phyloP scores from a whole-genome alignment of 1,140 invertebrate species.

The Physella acuta region DNA sequence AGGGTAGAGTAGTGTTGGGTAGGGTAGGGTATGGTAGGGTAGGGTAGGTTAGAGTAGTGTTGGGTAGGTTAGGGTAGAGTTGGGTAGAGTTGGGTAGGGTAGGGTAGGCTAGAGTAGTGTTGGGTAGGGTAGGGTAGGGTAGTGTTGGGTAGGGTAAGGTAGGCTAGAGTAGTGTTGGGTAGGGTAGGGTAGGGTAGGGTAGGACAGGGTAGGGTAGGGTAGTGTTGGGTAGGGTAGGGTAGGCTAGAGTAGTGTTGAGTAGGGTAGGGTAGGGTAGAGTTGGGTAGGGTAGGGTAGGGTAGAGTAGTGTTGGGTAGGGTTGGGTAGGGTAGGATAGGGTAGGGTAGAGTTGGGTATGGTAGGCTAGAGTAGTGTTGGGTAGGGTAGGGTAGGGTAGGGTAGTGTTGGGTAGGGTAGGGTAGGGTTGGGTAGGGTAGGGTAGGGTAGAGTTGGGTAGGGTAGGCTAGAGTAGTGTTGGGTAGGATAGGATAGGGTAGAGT shows the following conservation, averaged over 20 bases:
- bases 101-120: background rate
- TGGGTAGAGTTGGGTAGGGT: constrained; percentile 16
- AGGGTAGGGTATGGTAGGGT: constrained; percentile 29
- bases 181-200: constrained; percentile 10
- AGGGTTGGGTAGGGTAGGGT: too few relatives aligned
- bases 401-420: background rate
- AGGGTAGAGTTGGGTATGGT: background rate
- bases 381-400: background rate
- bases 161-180: constrained; percentile 3
- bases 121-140: background rate
- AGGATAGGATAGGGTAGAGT: background rate
- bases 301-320: background rate
- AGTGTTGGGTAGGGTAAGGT: too few relatives aligned
- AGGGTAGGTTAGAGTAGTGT: constrained; percentile 29
- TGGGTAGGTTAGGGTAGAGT: constrained; percentile 24
- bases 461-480: background rate
- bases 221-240: constrained; percentile 11
- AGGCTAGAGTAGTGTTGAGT: too few relatives aligned
- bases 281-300: background rate
- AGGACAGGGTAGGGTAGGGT: constrained; percentile 8
- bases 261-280: too few relatives aligned
- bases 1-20: constrained; percentile 31
- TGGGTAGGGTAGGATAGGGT: background rate
- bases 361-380: background rate
- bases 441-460: too few relatives aligned